Conservation (phyloP, 2,113 vertebrate species). For the Gila orcuttii region DNA sequence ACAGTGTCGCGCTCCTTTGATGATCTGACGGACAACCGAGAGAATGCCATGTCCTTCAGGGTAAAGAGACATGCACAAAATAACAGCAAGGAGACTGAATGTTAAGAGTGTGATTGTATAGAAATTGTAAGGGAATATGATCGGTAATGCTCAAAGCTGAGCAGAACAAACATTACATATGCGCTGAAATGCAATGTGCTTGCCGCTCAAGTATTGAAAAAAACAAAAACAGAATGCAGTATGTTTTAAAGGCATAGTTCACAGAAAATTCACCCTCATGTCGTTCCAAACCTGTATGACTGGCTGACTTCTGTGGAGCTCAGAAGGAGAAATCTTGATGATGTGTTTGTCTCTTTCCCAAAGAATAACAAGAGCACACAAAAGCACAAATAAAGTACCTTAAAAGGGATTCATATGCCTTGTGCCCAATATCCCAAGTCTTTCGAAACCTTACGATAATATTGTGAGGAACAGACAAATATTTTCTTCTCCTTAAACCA, state of each 20-base stretch:
- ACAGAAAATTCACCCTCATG: not conserved
- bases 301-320: not conserved
- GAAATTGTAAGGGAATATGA: not conserved
- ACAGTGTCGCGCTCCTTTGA: constrained; percentile 85
- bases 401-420: not conserved
- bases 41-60: constrained; percentile 74
- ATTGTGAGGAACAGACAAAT: not conserved
- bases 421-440: not conserved
- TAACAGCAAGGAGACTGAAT: constrained; percentile 92
- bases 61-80: constrained; percentile 82
- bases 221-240: constrained; percentile 10
- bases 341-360: no score
- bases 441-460: not conserved
- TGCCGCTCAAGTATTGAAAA: constrained; percentile 37
- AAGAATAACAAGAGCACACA: not conserved
- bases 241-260: not conserved
- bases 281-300: not conserved
- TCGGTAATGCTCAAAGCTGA: constrained; percentile 1
- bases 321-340: not conserved
- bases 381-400: not conserved
- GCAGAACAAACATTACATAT: constrained; percentile 26
- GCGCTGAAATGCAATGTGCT: constrained; percentile 35
- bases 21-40: constrained; percentile 86
- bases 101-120: constrained; percentile 52
- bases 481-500: not conserved